Conservation (phyloP, 2,797 vertebrate genomes). For the Chelon auratus region DNA sequence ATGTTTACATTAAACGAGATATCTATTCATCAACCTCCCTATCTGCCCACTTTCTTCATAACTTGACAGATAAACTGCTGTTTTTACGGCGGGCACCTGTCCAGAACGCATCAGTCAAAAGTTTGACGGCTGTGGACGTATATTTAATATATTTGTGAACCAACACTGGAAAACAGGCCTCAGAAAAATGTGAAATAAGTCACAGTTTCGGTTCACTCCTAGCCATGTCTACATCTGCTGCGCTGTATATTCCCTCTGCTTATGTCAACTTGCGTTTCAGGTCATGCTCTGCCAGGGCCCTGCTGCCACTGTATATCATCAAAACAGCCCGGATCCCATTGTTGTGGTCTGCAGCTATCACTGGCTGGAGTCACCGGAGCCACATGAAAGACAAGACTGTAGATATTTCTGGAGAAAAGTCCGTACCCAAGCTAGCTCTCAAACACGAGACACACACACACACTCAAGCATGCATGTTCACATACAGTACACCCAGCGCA, state of each 20-base stretch:
- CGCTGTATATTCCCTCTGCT: slow-evolving; percentile 22
- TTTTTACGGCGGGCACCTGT: slow-evolving; percentile 15
- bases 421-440: slow-evolving; percentile 12
- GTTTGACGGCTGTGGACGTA: slow-evolving; percentile 15
- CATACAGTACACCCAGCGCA: slow-evolving; percentile 35
- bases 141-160: slow-evolving; percentile 37
- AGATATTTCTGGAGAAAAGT: slow-evolving; percentile 51
- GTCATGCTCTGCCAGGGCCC: slow-evolving; percentile 27
- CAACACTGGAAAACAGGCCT: slow-evolving; percentile 12
- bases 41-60: slow-evolving; percentile 5
- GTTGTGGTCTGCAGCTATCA: slow-evolving; percentile 66
- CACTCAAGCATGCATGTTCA: slow-evolving; percentile 4
- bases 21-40: slow-evolving; percentile 26
- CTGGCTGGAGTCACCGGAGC: slow-evolving; percentile 52
- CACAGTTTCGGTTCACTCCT: slow-evolving; percentile 4
- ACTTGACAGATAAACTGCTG: slow-evolving; percentile 32
- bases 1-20: slow-evolving; percentile 36
- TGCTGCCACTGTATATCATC: slow-evolving; percentile 69
- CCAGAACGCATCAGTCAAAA: slow-evolving; percentile 24
- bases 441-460: slow-evolving; percentile 26
- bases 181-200: slow-evolving; percentile 1
- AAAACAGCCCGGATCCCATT: slow-evolving; percentile 51
- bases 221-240: slow-evolving; percentile 33
- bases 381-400: slow-evolving; percentile 50
- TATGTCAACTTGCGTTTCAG: slow-evolving; percentile 52